Evolutionary conservation across 2,888 invertebrate genomes (phyloP), one percentile per base, ranked within the genome.

Genomic region (Cheilosia soror): DNA sequence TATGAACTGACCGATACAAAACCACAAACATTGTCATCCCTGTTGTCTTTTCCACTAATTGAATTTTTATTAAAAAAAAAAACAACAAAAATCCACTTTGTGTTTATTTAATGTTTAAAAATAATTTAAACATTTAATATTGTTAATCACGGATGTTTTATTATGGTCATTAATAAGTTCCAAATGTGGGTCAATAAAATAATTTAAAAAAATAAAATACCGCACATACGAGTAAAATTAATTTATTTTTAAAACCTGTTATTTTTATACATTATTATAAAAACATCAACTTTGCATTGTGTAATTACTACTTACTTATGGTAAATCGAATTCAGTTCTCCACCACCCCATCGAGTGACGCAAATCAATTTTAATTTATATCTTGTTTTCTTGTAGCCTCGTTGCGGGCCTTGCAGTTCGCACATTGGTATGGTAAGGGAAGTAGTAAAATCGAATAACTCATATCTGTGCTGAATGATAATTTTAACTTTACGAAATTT

Each of bases 181-280:
- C 20, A 66, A 53, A 73, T 66, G 42, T 73, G 25, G 66, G 80
- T 80, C 47, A 68, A 42, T 27, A 25, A 55, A 75, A 37, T 68
- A 75, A 82, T 76, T 69, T 49, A 60, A 33, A 49, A 33, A 81
- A 49, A 40, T 33, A 15, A 40, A n/a, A 20, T 13, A 55, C 5
- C 55, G 9, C 33, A 33, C 20, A 11, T 72, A 33, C 29, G 29
- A 29, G 27, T 25, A 29, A 44, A 47, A 40, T 37, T 25, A 65
- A 72, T 27, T 51, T 60, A 27, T 13, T 58, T 42, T 5, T 42
- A 44, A 20, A 49, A 11, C 6, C 2, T 29, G 49, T 58, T 66
- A 11, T 60, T 29, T 25, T 33, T 42, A 7, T 44, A 42, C 29
- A 5, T n/a, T 51, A 37, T 37, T 55, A 9, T 0, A 31, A 55